Base-by-base conservation (phyloP, 2,113 vertebrate species). In the Grus americana region DNA sequence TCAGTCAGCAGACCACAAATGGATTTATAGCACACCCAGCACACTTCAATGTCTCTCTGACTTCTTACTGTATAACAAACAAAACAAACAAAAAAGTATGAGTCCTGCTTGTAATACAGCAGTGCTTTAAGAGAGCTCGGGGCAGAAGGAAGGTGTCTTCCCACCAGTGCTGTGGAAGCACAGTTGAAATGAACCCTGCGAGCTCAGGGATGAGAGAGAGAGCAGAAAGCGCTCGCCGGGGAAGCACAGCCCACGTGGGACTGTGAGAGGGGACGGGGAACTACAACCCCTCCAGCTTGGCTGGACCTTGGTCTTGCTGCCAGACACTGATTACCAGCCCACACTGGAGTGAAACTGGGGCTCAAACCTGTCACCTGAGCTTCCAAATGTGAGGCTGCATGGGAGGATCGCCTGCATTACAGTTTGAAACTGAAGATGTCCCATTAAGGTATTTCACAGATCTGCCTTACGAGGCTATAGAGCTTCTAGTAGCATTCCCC, bases 1-100 rank as follows among this genome's bases (percentile, higher is more conserved):
- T 38, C 88, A 90, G 71, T 76, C 88, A 83, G 63, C 82, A 94
- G 63, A 49, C 54, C 92, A 96, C 92, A 78, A 66, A 86, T 0
- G 26, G 79, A 79, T 93, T 46, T 40, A 32, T 4, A 78, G 92
- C 75, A 73, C 86, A 54, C 49, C 59, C 79, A 90, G 59, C 30
- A 58, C 30, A 10, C 54, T 75, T 32, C 3, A 23, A 54, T 65
- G 67, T 13, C 62, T 62, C 59, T 52, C 59, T 26, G 36, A 52
- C 67, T 86, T 49, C 71, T 92, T 23, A 46, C 66, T 42, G 36
- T 29, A 40, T 44, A 78, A 42, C 27, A 57, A 42, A 47, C 2
- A 2, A 52, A 52, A 18, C 52, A 15, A 30, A 42, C 16, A 12
- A 5, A 0, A 38, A 6, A 2, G 7, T 42, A 40, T 7, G 26